phyloP scores from a whole-genome alignment of 2,113 vertebrate genomes.

The Xenopus laevis region DNA sequence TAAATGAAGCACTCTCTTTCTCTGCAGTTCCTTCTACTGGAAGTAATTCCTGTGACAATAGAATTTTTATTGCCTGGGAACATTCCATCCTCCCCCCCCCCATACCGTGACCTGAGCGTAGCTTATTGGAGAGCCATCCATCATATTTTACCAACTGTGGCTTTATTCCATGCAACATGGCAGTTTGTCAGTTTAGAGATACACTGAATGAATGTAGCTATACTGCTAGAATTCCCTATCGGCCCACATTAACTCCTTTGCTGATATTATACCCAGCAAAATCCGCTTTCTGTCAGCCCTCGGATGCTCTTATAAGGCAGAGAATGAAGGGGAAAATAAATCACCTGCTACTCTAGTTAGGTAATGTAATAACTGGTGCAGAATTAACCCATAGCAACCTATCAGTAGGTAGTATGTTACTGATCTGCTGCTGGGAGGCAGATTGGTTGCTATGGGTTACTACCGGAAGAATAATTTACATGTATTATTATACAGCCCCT shows the following conservation, averaged over 20 bases:
- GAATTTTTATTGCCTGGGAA: neutral
- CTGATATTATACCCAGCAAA: no score
- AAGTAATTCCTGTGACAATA: neutral
- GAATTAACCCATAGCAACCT: neutral
- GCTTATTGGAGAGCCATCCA: slow-evolving; percentile 5
- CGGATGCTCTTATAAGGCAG: no score
- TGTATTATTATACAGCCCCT: no score
- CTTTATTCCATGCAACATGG: neutral
- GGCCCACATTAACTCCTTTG: no score
- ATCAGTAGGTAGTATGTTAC: no score
- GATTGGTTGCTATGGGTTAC: no score
- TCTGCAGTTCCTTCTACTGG: neutral
- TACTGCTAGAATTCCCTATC: no score
- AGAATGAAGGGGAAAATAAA: neutral
- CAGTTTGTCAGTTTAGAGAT: neutral
- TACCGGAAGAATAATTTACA: no score
- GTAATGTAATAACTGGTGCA: neutral
- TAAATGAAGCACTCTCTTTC: neutral
- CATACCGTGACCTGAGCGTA: neutral
- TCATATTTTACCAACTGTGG: neutral
- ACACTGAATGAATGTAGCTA: no score
- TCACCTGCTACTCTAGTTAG: neutral
- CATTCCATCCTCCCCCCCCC: no score
- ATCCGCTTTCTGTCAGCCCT: no score
- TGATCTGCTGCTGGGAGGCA: no score